These are phyloP conservation scores for Alsophila aescularia DNA, from an alignment of 2,888 invertebrate genomes.

Conservation along the genomic window DNA sequence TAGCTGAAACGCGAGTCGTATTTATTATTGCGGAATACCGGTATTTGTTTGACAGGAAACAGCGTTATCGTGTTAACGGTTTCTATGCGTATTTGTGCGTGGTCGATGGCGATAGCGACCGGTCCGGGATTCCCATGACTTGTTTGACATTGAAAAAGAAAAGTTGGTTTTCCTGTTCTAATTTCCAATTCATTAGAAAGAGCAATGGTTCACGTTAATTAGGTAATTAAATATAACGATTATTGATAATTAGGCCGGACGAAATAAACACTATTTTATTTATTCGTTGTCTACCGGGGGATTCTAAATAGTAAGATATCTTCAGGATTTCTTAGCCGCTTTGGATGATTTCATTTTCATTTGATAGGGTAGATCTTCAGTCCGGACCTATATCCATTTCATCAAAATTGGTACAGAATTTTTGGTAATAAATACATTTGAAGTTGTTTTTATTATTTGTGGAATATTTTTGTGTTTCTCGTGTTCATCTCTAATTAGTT, in stretches of 20 bases:
- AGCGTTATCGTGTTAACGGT: slow-evolving; percentile 42
- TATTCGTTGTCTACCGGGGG: too few relatives aligned
- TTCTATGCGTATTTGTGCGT: slow-evolving; percentile 23
- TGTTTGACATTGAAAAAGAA: slow-evolving; percentile 24
- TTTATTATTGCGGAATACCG: slow-evolving; percentile 43
- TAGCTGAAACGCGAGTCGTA: slow-evolving; percentile 39
- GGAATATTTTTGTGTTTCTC: too few relatives aligned
- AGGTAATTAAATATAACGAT: background rate
- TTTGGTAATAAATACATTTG: background rate
- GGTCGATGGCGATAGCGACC: slow-evolving; percentile 10
- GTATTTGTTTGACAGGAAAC: slow-evolving; percentile 49
- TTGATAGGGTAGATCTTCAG: too few relatives aligned
- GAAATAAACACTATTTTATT: background rate
- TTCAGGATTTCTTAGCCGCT: too few relatives aligned
- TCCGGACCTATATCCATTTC: too few relatives aligned
- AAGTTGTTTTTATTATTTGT: background rate
- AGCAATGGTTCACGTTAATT: background rate
- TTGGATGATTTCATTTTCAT: too few relatives aligned
- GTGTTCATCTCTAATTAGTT: background rate
- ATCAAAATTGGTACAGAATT: too few relatives aligned
- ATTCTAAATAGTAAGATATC: too few relatives aligned
- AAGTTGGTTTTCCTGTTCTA: slow-evolving; percentile 24
- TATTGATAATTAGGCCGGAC: too few relatives aligned
- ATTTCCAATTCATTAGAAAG: slow-evolving; percentile 14
- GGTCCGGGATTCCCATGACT: slow-evolving; percentile 15